phyloP scores from a whole-genome alignment of 2,888 invertebrate genomes.

The Pachycephus smyrnensis region DNA sequence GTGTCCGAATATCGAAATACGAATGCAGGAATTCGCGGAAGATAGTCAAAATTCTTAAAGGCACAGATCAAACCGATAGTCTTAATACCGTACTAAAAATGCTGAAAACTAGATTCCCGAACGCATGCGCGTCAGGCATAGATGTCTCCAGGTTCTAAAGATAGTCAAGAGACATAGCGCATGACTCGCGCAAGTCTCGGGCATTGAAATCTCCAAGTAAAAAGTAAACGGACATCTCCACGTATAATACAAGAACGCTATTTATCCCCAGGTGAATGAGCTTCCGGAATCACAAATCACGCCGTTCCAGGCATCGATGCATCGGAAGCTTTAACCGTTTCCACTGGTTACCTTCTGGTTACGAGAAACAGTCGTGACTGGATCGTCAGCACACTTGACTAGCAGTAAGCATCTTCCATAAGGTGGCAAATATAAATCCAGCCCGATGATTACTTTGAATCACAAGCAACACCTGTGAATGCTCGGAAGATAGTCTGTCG shows the following conservation, averaged over 20 bases:
- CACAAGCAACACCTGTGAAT: background rate
- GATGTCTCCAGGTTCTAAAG: background rate
- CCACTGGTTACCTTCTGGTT: background rate
- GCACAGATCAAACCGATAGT: background rate
- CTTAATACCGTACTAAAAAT: background rate
- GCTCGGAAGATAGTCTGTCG: background rate
- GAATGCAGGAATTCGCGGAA: background rate
- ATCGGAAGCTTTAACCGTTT: background rate
- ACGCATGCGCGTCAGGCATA: background rate
- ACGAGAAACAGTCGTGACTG: background rate
- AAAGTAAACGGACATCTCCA: background rate
- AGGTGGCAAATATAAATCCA: background rate
- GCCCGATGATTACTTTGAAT: background rate
- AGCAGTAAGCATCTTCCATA: background rate
- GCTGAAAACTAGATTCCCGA: background rate
- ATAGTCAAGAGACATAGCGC: background rate
- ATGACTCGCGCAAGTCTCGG: background rate
- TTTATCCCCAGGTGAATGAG: background rate
- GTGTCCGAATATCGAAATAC: background rate
- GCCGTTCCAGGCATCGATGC: background rate
- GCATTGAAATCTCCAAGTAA: background rate
- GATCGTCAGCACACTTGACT: background rate
- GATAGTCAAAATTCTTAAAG: background rate
- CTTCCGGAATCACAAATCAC: background rate
- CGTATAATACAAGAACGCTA: background rate